phyloP scores from a whole-genome alignment of 2,113 vertebrate genomes.

The Microtus montanus region DNA sequence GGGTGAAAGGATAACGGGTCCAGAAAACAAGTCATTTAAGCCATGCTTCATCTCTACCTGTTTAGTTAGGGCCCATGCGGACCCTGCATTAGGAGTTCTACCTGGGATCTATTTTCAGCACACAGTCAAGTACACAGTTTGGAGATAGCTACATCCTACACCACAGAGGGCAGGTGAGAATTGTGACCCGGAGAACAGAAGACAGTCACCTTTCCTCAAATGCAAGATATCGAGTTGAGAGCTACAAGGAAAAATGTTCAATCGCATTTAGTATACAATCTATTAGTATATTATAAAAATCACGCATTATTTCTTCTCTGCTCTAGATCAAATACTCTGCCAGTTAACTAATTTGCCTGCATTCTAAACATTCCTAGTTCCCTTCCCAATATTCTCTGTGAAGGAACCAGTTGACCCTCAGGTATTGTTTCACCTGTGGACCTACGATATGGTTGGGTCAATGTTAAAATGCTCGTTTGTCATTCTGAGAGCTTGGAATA shows the following conservation, averaged over 20 bases:
- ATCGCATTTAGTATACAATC: not conserved
- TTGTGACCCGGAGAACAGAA: not conserved
- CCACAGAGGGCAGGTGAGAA: not conserved
- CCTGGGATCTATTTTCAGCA: slow-evolving; percentile 29
- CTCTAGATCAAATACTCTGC: not conserved
- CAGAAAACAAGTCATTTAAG: not conserved
- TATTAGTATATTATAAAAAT: not conserved
- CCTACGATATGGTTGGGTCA: not conserved
- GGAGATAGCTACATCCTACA: not conserved
- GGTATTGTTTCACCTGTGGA: slow-evolving; percentile 23
- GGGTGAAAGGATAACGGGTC: not conserved
- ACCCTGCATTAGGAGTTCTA: not conserved
- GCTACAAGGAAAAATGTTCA: not conserved
- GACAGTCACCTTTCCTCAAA: not conserved
- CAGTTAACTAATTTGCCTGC: not conserved
- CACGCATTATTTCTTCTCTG: slow-evolving; percentile 12
- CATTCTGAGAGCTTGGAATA: not conserved
- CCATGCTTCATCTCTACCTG: not conserved
- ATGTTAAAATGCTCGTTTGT: not conserved
- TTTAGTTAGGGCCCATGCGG: not conserved
- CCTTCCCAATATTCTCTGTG: not conserved
- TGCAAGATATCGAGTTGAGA: not conserved
- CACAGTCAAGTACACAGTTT: not conserved
- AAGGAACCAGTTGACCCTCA: not conserved
- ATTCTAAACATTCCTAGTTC: not conserved